Evolutionary conservation across 2,888 invertebrate genomes (phyloP), one percentile per base, ranked within the genome.

Genomic region (Busseola fusca): DNA sequence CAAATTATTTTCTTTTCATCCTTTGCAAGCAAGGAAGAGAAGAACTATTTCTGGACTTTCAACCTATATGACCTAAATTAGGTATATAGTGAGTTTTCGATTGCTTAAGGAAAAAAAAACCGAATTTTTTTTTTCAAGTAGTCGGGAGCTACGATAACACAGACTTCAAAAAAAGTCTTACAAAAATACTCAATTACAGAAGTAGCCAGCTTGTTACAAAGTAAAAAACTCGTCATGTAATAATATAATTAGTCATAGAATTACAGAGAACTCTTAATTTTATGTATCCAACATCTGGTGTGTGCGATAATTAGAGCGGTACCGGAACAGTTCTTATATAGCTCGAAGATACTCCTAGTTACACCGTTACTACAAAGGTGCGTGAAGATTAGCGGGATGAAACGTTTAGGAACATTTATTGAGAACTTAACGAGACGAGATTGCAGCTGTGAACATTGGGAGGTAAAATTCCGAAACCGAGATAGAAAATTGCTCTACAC

Each of bases 261-360:
- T 71, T 27, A 62, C 40, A 57, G 57, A n/a, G 45, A 57, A 65
- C 64, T 65, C 64, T 34, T 52, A 69, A 78, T 37, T 67, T 50
- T 59, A 60, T 48, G 72, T 71, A 72, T 14, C 27, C 40, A 63
- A 72, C 66, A 69, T 54, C 37, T 76, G 64, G 72, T 42, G 59
- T 59, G 63, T 42, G 67, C 34, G 42, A 52, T 76, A 78, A 75
- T 76, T 73, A 72, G 66, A 72, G 66, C 78, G 76, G 78, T 77
- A 68, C 48, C 48, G 54, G 62, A 62, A 59, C 78, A 64, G 48
- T 67, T 42, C 50, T 37, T 63, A 73, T 73, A 78, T 50, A 50
- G 73, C 64, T 59, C 34, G 6, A 59, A 75, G 75, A 76, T 68
- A 77, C 30, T 60, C 67, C 67, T 67, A 25, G 50, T 42, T 54